Percentiles rank a stretch among this genome's conserved stretches.
These are phyloP conservation scores for Parauchenoglanis ngamensis DNA, from an alignment of 2,797 vertebrate species.

Conservation along the genomic window DNA sequence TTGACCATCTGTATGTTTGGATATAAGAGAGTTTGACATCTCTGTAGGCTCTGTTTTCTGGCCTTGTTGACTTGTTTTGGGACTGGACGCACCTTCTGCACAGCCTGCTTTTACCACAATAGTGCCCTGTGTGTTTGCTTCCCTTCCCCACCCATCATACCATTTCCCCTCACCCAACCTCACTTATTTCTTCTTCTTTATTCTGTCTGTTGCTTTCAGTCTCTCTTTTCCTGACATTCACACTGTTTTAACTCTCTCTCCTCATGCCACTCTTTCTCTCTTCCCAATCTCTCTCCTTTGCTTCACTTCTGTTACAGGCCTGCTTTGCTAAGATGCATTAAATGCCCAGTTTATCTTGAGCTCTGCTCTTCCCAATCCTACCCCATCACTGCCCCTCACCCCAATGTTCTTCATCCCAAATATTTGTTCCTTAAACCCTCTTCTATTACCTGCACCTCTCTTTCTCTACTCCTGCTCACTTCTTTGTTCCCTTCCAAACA, in stretches of 20 bases:
- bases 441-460: conserved; percentile 63
- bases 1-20: not conserved
- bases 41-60: not conserved
- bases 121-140: conserved; percentile 77
- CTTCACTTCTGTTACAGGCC: conserved; percentile 32
- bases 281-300: conserved; percentile 35
- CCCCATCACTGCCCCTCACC: conserved; percentile 53
- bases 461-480: conserved; percentile 63
- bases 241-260: conserved; percentile 55
- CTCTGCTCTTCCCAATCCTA: conserved; percentile 67
- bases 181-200: conserved; percentile 59
- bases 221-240: conserved; percentile 40
- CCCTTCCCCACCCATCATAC: conserved; percentile 89
- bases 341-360: conserved; percentile 82
- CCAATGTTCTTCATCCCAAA: conserved; percentile 66
- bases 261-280: conserved; percentile 57
- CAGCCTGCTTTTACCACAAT: conserved; percentile 32
- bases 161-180: conserved; percentile 76
- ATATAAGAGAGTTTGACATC: not conserved
- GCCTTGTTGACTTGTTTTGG: conserved; percentile 7
- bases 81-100: not conserved
- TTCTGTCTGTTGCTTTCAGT: conserved; percentile 30
- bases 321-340: conserved; percentile 81
- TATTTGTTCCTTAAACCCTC: conserved; percentile 57
- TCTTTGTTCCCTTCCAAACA: conserved; percentile 59